phyloP scores from a whole-genome alignment of 1,140 invertebrate genomes.

The Panagrolaimus sp. region DNA sequence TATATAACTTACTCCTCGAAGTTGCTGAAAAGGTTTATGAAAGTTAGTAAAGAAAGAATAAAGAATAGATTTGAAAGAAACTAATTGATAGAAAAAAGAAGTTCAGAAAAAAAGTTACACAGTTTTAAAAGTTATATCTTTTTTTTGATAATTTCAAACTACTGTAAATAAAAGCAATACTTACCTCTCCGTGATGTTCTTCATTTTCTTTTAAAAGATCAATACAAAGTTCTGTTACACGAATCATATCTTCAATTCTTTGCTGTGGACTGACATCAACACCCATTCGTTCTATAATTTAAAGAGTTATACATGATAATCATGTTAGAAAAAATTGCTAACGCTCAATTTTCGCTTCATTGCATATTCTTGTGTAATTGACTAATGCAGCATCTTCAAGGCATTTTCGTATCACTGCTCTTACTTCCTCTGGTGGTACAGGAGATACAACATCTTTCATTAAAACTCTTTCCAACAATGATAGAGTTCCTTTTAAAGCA shows the following conservation, averaged over 20 bases:
- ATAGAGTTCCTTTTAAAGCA: slow-evolving; percentile 87
- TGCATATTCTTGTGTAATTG: slow-evolving; percentile 90
- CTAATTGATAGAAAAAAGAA: slow-evolving; percentile 28
- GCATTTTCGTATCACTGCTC: slow-evolving; percentile 83
- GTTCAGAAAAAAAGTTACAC: slow-evolving; percentile 18
- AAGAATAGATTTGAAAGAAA: slow-evolving; percentile 13
- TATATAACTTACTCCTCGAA: slow-evolving; percentile 47
- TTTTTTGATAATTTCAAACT: background rate
- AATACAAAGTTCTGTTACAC: slow-evolving; percentile 92
- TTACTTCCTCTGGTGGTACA: slow-evolving; percentile 90
- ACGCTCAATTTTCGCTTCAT: slow-evolving; percentile 96
- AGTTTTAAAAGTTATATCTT: background rate
- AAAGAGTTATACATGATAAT: background rate
- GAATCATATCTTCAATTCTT: slow-evolving; percentile 84
- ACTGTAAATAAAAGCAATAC: slow-evolving; percentile 28
- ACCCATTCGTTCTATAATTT: slow-evolving; percentile 56
- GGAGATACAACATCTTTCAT: slow-evolving; percentile 98
- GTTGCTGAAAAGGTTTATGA: slow-evolving; percentile 41
- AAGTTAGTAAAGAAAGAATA: slow-evolving; percentile 17
- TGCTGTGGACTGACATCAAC: slow-evolving; percentile 54
- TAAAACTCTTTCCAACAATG: slow-evolving; percentile 84
- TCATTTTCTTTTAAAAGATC: slow-evolving; percentile 97
- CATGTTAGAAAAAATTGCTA: slow-evolving; percentile 37
- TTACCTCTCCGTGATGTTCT: slow-evolving; percentile 98
- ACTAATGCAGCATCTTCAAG: slow-evolving; percentile 93